Conservation (phyloP, 2,797 vertebrate species). For the Leucoraja ocellata region DNA sequence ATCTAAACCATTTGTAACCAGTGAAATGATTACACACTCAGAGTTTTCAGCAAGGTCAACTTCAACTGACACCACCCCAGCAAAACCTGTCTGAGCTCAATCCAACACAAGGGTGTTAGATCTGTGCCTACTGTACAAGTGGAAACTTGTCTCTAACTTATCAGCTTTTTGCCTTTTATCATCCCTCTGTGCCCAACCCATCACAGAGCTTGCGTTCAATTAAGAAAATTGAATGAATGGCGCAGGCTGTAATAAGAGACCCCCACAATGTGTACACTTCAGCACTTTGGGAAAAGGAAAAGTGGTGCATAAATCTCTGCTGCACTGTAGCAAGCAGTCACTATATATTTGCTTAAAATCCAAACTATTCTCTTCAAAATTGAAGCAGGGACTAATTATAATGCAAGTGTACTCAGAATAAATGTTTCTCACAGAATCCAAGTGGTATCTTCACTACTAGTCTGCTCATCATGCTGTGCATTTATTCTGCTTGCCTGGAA, state of each 20-base stretch:
- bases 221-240: neutral
- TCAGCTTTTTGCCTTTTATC: neutral
- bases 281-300: neutral
- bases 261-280: neutral
- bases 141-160: neutral
- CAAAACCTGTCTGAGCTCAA: neutral
- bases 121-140: neutral
- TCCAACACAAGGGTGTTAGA: neutral
- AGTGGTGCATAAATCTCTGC: neutral
- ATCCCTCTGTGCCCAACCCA: neutral
- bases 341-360: neutral
- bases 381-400: neutral
- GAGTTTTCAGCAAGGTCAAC: neutral
- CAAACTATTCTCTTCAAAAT: neutral
- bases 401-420: neutral
- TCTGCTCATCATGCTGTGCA: neutral
- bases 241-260: neutral
- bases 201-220: neutral
- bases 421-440: neutral
- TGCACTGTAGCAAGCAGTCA: neutral
- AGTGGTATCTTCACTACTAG: neutral
- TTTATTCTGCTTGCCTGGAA: neutral
- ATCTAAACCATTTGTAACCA: conserved; percentile 4
- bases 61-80: neutral
- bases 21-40: neutral